phyloP scores from a whole-genome alignment of 2,888 invertebrate genomes.

The Rutpela maculata region DNA sequence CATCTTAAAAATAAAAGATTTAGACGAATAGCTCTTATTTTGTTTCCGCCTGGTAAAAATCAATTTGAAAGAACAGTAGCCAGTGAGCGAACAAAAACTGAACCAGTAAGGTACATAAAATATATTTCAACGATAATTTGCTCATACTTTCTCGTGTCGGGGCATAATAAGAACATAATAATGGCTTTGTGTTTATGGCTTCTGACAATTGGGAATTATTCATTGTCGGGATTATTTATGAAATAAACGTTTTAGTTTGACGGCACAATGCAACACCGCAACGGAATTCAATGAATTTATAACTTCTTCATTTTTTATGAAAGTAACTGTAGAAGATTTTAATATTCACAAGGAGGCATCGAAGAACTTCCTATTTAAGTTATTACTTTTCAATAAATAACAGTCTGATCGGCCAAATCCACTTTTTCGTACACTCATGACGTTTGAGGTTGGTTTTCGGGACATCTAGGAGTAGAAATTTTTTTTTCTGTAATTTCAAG shows the following conservation, averaged over 20 bases:
- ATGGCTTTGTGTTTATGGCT: slow-evolving; percentile 1
- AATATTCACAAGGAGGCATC: too few relatives aligned
- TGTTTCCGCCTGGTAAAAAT: too few relatives aligned
- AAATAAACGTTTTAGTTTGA: slow-evolving; percentile 31
- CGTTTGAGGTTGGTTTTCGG: too few relatives aligned
- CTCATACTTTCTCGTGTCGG: not conserved
- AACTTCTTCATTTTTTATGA: not conserved
- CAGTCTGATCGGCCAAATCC: too few relatives aligned
- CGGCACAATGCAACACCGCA: slow-evolving; percentile 22
- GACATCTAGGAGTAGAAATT: too few relatives aligned
- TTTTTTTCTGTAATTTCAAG: too few relatives aligned
- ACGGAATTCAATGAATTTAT: not conserved
- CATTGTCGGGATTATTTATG: slow-evolving; percentile 46
- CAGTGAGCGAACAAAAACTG: not conserved
- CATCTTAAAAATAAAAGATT: too few relatives aligned
- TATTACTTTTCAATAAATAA: not conserved
- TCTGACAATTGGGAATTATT: slow-evolving; percentile 16
- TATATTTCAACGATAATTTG: slow-evolving; percentile 2
- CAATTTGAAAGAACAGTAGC: not conserved
- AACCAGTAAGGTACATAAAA: not conserved
- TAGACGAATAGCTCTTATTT: too few relatives aligned
- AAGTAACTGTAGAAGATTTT: not conserved
- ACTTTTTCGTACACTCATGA: too few relatives aligned
- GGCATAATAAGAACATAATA: not conserved
- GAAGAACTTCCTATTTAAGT: not conserved